phyloP scores from a whole-genome alignment of 1,140 invertebrate genomes.

The Drosophila murphyi region DNA sequence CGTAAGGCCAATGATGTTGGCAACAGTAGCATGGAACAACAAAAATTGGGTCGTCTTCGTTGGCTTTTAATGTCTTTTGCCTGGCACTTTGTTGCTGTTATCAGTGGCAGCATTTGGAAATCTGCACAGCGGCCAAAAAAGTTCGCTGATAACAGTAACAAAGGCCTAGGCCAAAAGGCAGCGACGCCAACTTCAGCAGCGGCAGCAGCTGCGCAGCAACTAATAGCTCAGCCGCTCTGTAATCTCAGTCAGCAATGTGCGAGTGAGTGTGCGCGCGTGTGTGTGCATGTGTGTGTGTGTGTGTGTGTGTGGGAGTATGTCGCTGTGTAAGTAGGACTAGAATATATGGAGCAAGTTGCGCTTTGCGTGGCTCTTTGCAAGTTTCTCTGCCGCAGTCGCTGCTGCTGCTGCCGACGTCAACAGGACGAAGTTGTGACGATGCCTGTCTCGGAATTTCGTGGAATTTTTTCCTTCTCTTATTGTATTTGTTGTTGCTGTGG shows the following conservation, averaged over 20 bases:
- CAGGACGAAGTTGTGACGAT: slow-evolving; percentile 22
- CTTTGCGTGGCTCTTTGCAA: slow-evolving; percentile 49
- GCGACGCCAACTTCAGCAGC: slow-evolving; percentile 27
- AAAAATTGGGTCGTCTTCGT: slow-evolving; percentile 71
- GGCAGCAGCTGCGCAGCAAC: slow-evolving; percentile 52
- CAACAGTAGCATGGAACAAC: slow-evolving; percentile 22
- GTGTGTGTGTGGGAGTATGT: slow-evolving; percentile 45
- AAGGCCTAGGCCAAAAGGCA: slow-evolving; percentile 36
- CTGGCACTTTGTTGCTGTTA: slow-evolving; percentile 72
- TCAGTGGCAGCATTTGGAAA: slow-evolving; percentile 52
- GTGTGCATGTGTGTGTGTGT: slow-evolving; percentile 17
- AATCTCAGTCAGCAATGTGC: slow-evolving; percentile 50
- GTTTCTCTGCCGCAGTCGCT: slow-evolving; percentile 25
- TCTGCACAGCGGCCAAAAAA: slow-evolving; percentile 52
- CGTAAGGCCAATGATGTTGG: slow-evolving; percentile 29
- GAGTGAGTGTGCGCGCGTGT: slow-evolving; percentile 10
- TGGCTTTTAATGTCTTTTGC: slow-evolving; percentile 65
- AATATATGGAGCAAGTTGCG: slow-evolving; percentile 79
- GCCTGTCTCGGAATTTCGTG: slow-evolving; percentile 50
- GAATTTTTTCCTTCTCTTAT: slow-evolving; percentile 1
- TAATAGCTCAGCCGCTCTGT: slow-evolving; percentile 63
- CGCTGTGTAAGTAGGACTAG: slow-evolving; percentile 77
- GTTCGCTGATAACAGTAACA: slow-evolving; percentile 70
- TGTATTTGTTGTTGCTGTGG: slow-evolving; percentile 19
- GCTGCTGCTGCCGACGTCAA: slow-evolving; percentile 2